Evolutionary conservation across 2,797 vertebrate genomes (phyloP).

Genomic region (Tolypeutes matacus): DNA sequence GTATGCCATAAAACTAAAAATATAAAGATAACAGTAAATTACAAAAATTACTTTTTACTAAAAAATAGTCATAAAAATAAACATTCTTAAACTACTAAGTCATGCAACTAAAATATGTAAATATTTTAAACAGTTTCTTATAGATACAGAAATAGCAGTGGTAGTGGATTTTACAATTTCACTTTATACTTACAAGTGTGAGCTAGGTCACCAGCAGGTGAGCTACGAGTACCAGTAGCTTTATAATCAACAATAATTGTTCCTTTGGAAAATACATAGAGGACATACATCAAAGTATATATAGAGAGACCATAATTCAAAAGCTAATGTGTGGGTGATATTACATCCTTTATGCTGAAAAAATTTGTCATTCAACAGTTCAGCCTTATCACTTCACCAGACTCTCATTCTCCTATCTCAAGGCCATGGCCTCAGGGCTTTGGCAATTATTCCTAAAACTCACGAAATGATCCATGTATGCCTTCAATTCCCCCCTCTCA

Average conservation of each 20-base stretch:
- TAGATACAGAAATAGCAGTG: background rate
- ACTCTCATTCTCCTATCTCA: background rate
- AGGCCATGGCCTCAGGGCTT: background rate
- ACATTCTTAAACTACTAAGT: background rate
- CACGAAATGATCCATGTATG: background rate
- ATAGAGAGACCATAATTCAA: background rate
- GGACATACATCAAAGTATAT: background rate
- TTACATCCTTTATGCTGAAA: background rate
- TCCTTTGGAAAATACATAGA: slow-evolving; percentile 16
- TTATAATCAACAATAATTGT: background rate
- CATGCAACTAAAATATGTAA: background rate
- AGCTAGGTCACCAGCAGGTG: background rate
- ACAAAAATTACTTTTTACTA: background rate
- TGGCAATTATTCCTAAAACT: background rate
- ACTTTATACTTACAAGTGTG: background rate
- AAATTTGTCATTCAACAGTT: background rate
- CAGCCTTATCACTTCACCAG: background rate
- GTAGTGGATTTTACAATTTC: background rate
- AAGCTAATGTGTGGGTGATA: background rate
- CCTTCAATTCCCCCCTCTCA: background rate
- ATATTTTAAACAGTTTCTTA: background rate
- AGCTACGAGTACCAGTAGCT: background rate
- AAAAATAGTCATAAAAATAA: background rate
- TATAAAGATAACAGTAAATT: background rate
- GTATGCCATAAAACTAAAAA: background rate